A percentile compares a stretch with the other conserved stretches of the same genome.
Conservation (phyloP, 2,113 vertebrate genomes). For the Ornithorhynchus anatinus region DNA sequence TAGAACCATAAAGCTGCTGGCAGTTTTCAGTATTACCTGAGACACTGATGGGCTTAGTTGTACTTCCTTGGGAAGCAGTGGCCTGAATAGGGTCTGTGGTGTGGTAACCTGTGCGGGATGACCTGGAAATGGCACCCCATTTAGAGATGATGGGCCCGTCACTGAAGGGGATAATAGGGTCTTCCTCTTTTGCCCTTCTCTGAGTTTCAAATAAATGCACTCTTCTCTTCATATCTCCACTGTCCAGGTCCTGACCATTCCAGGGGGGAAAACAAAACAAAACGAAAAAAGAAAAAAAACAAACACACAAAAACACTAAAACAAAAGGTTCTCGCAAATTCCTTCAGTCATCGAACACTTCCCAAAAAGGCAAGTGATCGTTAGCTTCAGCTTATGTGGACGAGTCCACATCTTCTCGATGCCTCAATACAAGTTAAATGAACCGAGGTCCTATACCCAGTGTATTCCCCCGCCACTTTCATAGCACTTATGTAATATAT, state of each 20-base stretch:
- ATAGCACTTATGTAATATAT: too few relatives aligned
- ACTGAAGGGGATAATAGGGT: conserved; percentile 95
- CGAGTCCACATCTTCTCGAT: conserved; percentile 6
- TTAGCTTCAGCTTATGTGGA: background rate
- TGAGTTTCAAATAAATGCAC: conserved; percentile 88
- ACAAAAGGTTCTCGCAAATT: background rate
- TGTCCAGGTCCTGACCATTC: conserved; percentile 77
- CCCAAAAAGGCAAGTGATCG: background rate
- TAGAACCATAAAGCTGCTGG: background rate
- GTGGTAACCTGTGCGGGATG: conserved; percentile 91
- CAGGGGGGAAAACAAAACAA: conserved; percentile 11
- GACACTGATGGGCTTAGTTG: conserved; percentile 90
- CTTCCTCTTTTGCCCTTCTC: conserved; percentile 89
- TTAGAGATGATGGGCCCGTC: conserved; percentile 97
- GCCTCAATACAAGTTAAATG: background rate
- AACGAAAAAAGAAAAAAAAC: conserved; percentile 25
- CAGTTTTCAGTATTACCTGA: conserved; percentile 75
- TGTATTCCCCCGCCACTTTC: too few relatives aligned
- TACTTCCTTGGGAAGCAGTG: conserved; percentile 89
- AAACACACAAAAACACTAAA: background rate
- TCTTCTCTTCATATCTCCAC: conserved; percentile 81
- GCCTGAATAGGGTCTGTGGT: conserved; percentile 93
- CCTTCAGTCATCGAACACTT: background rate
- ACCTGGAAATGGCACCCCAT: conserved; percentile 96
- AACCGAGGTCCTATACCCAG: conserved; percentile 15